Conservation (phyloP, 1,140 invertebrate genomes). For the Druon quercuslanigerum region DNA sequence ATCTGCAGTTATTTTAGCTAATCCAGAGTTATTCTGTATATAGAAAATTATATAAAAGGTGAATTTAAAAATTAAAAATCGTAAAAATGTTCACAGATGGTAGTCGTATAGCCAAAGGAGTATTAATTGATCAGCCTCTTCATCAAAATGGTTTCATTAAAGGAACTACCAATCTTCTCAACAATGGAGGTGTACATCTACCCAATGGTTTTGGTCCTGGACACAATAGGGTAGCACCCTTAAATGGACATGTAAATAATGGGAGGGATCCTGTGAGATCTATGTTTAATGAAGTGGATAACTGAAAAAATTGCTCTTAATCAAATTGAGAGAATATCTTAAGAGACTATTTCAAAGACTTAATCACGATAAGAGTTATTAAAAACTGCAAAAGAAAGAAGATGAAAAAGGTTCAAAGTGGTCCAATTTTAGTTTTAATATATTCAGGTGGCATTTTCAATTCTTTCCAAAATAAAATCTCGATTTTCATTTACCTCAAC, state of each 20-base stretch:
- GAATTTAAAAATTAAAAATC: not conserved
- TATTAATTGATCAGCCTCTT: slow-evolving; percentile 54
- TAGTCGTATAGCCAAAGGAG: slow-evolving; percentile 52
- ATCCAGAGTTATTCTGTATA: too few species aligned
- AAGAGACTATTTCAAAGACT: not conserved
- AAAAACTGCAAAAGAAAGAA: too few species aligned
- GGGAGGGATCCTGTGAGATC: slow-evolving; percentile 60
- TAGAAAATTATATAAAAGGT: not conserved
- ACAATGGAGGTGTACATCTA: slow-evolving; percentile 65
- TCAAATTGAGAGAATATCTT: not conserved
- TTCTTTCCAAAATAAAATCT: too few species aligned
- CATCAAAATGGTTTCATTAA: slow-evolving; percentile 61
- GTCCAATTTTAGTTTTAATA: too few species aligned
- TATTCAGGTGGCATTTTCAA: too few species aligned
- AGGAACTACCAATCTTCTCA: slow-evolving; percentile 55
- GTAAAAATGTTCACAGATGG: slow-evolving; percentile 16
- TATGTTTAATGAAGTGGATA: slow-evolving; percentile 70
- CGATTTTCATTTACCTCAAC: too few species aligned
- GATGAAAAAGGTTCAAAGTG: too few species aligned
- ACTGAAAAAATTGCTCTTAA: not conserved
- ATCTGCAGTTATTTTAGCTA: too few species aligned
- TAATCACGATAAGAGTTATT: too few species aligned
- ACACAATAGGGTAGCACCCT: slow-evolving; percentile 61
- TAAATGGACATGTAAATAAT: slow-evolving; percentile 51
- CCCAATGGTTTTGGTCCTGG: slow-evolving; percentile 59